A percentile compares a stretch with the other conserved stretches of the same genome.
phyloP scores from a whole-genome alignment of 2,888 invertebrate species.

The Dorcus parallelipipedus region DNA sequence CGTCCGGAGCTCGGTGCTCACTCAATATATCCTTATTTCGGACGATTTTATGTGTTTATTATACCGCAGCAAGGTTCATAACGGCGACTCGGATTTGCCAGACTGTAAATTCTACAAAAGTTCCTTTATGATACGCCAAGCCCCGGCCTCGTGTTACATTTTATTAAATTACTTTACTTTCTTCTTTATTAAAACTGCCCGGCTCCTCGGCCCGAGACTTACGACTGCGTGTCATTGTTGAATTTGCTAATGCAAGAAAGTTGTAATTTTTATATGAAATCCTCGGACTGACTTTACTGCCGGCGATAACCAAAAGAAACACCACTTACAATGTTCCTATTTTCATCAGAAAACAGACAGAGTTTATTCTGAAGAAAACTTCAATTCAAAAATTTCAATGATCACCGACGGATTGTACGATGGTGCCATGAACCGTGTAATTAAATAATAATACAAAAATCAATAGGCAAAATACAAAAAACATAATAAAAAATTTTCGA shows the following conservation, averaged over 20 bases:
- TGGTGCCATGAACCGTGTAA: too few relatives aligned
- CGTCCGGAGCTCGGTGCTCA: constrained; percentile 39
- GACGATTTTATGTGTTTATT: constrained; percentile 52
- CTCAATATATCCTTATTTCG: constrained; percentile 53
- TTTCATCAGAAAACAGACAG: not conserved
- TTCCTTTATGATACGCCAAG: constrained; percentile 34
- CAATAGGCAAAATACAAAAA: too few relatives aligned
- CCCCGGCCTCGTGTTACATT: constrained; percentile 29
- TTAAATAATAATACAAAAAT: too few relatives aligned
- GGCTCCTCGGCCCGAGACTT: constrained; percentile 1
- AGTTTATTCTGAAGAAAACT: too few relatives aligned
- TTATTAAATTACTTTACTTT: constrained; percentile 32
- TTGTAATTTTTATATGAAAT: not conserved
- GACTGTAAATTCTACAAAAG: constrained; percentile 45
- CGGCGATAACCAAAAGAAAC: too few relatives aligned
- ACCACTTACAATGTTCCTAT: not conserved
- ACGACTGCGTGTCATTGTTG: constrained; percentile 9
- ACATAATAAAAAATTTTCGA: too few relatives aligned
- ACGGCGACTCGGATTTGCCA: constrained; percentile 45
- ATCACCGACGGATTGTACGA: too few relatives aligned
- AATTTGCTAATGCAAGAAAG: constrained; percentile 7
- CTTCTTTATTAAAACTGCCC: constrained; percentile 9
- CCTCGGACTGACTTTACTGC: too few relatives aligned
- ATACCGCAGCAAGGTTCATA: constrained; percentile 50
- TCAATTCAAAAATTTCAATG: too few relatives aligned